A percentile compares a stretch with the other conserved stretches of the same genome.
Conservation (phyloP, 2,797 vertebrate species). For the Meda fulgida region DNA sequence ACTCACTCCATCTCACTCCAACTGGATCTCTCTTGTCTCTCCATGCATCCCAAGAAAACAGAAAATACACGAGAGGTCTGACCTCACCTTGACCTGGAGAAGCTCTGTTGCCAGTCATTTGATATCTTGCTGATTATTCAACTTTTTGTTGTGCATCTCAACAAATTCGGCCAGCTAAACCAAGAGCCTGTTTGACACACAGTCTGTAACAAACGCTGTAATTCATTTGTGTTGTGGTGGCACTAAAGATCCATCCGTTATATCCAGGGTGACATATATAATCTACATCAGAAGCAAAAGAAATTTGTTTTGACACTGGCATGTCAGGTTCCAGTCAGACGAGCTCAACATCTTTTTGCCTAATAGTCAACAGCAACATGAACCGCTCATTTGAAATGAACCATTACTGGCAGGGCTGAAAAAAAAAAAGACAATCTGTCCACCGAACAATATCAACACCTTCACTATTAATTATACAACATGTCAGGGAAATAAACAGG, state of each 20-base stretch:
- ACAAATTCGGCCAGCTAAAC: not conserved
- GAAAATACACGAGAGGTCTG: not conserved
- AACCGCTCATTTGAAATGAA: constrained; percentile 58
- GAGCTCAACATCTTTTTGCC: constrained; percentile 65
- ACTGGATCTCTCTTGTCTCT: not conserved
- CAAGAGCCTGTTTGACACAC: not conserved
- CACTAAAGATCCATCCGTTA: constrained; percentile 28
- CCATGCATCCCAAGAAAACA: not conserved
- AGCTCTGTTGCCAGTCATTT: constrained; percentile 14
- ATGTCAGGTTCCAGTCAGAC: constrained; percentile 67
- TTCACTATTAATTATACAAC: constrained; percentile 44
- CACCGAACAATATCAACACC: constrained; percentile 28
- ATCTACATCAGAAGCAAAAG: constrained; percentile 38
- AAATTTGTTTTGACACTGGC: constrained; percentile 56
- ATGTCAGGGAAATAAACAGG: constrained; percentile 19
- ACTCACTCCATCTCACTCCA: constrained; percentile 3
- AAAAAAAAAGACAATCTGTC: constrained; percentile 17
- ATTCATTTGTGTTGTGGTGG: not conserved
- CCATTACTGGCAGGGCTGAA: constrained; percentile 31
- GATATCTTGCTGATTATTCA: constrained; percentile 29
- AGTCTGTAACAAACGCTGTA: not conserved
- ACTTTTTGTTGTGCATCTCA: not conserved
- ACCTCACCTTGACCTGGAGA: not conserved
- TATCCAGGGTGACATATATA: constrained; percentile 28
- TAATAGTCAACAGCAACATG: constrained; percentile 62